Evolutionary conservation across 2,797 vertebrate genomes (phyloP).

Genomic region (Galago senegalensis): DNA sequence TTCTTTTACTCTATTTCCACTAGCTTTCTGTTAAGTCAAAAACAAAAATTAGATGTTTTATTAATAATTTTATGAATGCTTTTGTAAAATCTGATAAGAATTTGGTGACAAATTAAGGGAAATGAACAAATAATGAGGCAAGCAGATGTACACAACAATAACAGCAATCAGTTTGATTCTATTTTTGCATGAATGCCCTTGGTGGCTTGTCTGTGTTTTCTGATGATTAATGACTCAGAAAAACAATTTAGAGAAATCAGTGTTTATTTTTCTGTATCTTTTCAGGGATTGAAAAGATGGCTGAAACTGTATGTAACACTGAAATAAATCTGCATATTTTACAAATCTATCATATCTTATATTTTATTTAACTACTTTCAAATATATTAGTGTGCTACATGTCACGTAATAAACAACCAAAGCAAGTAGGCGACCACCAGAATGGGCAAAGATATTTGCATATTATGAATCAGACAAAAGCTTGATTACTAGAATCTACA

Average conservation of each 20-base stretch:
- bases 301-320: conserved; percentile 29
- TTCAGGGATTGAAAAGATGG: conserved; percentile 17
- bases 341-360: background rate
- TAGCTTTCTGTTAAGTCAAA: conserved; percentile 56
- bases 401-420: background rate
- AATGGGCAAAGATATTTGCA: too few relatives aligned
- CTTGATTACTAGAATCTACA: too few relatives aligned
- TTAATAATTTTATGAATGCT: conserved; percentile 71
- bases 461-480: too few relatives aligned
- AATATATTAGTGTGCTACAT: background rate
- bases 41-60: conserved; percentile 62
- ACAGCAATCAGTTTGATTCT: conserved; percentile 59
- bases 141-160: conserved; percentile 69
- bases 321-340: conserved; percentile 3
- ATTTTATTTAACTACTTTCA: conserved; percentile 55
- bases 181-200: conserved; percentile 29
- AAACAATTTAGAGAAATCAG: conserved; percentile 77
- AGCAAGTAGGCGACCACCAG: too few relatives aligned
- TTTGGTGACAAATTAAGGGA: conserved; percentile 66
- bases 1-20: background rate
- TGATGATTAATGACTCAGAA: conserved; percentile 67
- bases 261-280: conserved; percentile 41
- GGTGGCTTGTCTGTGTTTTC: conserved; percentile 33
- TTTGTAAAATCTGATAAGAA: conserved; percentile 64
- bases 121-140: conserved; percentile 71